A percentile compares a stretch with the other conserved stretches of the same genome.
phyloP scores from a whole-genome alignment of 2,888 invertebrate genomes.

The Tolmerus cingulatus region DNA sequence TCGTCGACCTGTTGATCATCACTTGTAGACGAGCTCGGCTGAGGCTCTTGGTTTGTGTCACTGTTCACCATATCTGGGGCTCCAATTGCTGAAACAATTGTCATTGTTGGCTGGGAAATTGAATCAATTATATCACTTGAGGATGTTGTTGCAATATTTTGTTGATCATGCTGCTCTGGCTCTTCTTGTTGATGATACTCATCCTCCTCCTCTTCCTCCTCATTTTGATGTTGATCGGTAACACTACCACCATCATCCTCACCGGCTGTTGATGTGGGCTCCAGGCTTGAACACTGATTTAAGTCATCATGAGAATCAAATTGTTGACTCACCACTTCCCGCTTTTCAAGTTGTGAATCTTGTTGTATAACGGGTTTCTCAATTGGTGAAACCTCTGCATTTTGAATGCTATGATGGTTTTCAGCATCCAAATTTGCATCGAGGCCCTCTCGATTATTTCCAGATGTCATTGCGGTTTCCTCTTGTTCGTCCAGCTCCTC shows the following conservation, averaged over 20 bases:
- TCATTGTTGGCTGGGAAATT: neutral
- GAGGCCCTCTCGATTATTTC: neutral
- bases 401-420: neutral
- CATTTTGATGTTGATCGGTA: neutral
- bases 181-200: neutral
- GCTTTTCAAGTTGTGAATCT: neutral
- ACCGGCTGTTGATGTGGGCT: constrained; percentile 1
- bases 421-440: neutral
- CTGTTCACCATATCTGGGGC: neutral
- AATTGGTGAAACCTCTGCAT: neutral
- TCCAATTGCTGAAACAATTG: neutral
- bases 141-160: neutral
- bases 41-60: neutral
- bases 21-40: constrained; percentile 32
- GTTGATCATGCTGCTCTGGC: neutral
- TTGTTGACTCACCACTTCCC: neutral
- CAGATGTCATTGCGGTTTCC: constrained; percentile 47
- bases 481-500: constrained; percentile 43
- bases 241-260: neutral
- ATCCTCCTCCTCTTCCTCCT: too few species aligned
- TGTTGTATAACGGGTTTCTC: neutral
- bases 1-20: constrained; percentile 25
- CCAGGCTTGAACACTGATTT: neutral
- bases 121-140: neutral
- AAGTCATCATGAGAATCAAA: neutral